Percentiles rank a stretch among this genome's conserved stretches.
These are phyloP conservation scores for Lasioglossum zephyrum DNA, from an alignment of 2,888 invertebrate species.

Conservation along the genomic window DNA sequence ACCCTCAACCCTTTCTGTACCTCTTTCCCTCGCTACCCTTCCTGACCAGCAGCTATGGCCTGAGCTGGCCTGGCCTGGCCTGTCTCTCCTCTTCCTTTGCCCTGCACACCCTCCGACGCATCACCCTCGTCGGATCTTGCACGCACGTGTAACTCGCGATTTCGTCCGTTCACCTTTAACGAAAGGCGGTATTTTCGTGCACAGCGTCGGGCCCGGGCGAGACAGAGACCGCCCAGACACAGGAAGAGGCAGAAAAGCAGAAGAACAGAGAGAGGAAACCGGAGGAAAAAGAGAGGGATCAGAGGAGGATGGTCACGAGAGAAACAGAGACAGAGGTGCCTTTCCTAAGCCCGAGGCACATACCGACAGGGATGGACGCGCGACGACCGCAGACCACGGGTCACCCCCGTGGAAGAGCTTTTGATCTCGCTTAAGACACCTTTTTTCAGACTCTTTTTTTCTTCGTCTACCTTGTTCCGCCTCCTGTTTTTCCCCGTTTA, in stretches of 20 bases:
- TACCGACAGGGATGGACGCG: slow-evolving; percentile 70
- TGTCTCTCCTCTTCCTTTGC: slow-evolving; percentile 41
- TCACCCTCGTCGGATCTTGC: slow-evolving; percentile 58
- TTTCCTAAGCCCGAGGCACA: slow-evolving; percentile 61
- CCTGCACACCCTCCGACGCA: slow-evolving; percentile 59
- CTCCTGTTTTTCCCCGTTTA: slow-evolving; percentile 45
- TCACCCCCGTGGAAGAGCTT: slow-evolving; percentile 74
- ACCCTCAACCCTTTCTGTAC: slow-evolving; percentile 61
- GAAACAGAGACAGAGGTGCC: slow-evolving; percentile 24
- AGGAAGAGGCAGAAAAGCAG: slow-evolving; percentile 41
- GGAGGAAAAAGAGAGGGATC: not conserved
- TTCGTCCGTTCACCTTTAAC: slow-evolving; percentile 77
- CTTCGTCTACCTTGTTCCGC: slow-evolving; percentile 47
- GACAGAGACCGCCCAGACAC: slow-evolving; percentile 37
- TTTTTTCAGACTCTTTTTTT: slow-evolving; percentile 67
- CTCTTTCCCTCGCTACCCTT: slow-evolving; percentile 56
- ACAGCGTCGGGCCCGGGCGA: slow-evolving; percentile 18
- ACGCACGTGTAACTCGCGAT: slow-evolving; percentile 74
- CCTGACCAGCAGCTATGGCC: slow-evolving; percentile 51
- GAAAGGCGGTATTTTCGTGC: slow-evolving; percentile 70
- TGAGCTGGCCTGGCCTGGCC: slow-evolving; percentile 24
- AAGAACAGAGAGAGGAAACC: slow-evolving; percentile 8
- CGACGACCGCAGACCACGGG: slow-evolving; percentile 63
- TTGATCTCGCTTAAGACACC: slow-evolving; percentile 73
- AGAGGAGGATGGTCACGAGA: not conserved